These are phyloP conservation scores for Pseudopodoces humilis DNA, from an alignment of 2,113 vertebrate genomes.

Conservation along the genomic window DNA sequence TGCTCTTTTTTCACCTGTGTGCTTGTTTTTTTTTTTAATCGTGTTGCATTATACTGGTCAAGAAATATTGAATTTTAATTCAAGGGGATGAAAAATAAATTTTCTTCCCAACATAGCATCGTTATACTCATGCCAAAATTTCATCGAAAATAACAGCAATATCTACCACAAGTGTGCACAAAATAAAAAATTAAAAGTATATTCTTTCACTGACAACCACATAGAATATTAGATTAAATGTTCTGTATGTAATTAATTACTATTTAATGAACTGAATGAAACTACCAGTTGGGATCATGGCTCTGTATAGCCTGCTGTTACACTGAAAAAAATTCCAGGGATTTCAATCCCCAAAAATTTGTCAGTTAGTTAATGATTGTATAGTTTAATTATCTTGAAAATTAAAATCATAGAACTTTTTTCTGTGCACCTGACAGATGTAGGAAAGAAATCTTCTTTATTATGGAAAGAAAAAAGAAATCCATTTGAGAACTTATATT, in stretches of 20 bases:
- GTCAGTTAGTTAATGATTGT: background rate
- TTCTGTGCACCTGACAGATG: background rate
- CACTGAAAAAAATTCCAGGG: background rate
- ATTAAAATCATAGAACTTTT: background rate
- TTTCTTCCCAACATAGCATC: background rate
- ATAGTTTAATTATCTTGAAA: background rate
- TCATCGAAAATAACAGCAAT: background rate
- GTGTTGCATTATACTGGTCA: background rate
- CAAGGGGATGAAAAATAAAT: background rate
- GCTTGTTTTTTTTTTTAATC: background rate
- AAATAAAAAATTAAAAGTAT: background rate
- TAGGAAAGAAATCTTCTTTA: background rate
- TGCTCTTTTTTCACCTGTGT: background rate
- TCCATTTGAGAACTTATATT: background rate
- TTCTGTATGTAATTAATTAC: background rate
- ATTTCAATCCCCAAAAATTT: background rate
- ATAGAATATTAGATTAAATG: background rate
- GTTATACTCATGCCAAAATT: background rate
- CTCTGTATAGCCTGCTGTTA: background rate
- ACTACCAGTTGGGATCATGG: background rate
- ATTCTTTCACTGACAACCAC: background rate
- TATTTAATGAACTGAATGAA: background rate
- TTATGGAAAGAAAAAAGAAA: background rate
- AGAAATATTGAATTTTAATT: background rate
- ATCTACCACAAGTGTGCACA: background rate